phyloP scores from a whole-genome alignment of 2,888 invertebrate species.

The Odiellus spinosus region DNA sequence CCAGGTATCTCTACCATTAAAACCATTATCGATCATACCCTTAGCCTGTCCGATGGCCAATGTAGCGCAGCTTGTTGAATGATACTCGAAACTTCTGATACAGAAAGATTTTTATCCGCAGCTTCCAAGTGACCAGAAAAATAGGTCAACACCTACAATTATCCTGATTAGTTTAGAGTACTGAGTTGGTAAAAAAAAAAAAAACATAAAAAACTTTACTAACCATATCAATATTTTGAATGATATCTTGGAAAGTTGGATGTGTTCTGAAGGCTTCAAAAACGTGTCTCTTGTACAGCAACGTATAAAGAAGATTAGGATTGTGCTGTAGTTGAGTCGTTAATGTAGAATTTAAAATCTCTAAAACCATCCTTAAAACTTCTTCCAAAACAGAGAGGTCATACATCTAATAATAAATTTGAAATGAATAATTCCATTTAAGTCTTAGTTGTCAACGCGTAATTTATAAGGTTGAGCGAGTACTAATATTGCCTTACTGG shows the following conservation, averaged over 20 bases:
- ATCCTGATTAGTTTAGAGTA: background rate
- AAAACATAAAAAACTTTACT: conserved; percentile 33
- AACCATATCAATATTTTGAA: conserved; percentile 80
- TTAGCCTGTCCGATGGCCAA: conserved; percentile 84
- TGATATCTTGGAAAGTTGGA: conserved; percentile 76
- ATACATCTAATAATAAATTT: conserved; percentile 53
- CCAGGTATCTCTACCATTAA: no score
- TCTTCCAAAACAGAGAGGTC: conserved; percentile 87
- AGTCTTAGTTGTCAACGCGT: no score
- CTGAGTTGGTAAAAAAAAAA: background rate
- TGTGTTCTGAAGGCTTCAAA: conserved; percentile 75
- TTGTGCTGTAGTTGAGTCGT: conserved; percentile 71
- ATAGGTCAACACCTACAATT: conserved; percentile 45
- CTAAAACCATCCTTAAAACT: conserved; percentile 86
- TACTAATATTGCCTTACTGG: no score
- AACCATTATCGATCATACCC: no score
- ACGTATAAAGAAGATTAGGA: conserved; percentile 82
- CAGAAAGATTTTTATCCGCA: conserved; percentile 52
- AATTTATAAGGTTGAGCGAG: no score
- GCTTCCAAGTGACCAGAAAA: conserved; percentile 42
- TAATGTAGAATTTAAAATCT: conserved; percentile 90
- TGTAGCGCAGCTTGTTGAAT: conserved; percentile 81
- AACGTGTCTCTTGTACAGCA: conserved; percentile 78
- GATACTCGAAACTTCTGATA: conserved; percentile 65
- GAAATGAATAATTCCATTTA: no score